Conservation (phyloP, 1,140 invertebrate species). For the Neodiprion fabricii region DNA sequence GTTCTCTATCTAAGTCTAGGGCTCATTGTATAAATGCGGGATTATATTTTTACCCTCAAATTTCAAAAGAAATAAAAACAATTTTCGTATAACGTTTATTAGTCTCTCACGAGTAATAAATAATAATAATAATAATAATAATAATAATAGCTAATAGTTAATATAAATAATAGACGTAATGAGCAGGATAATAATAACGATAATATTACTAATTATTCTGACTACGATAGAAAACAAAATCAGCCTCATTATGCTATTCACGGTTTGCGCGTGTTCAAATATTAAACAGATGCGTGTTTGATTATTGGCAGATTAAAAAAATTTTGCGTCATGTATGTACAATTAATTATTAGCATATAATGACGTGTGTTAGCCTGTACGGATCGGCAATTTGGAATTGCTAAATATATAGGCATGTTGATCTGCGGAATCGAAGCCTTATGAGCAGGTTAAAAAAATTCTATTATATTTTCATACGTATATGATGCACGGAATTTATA, state of each 20-base stretch:
- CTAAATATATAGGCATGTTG: too few relatives aligned
- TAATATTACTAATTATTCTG: neutral
- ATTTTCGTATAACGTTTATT: neutral
- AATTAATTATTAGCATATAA: too few relatives aligned
- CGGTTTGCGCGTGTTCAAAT: too few relatives aligned
- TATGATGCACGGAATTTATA: too few relatives aligned
- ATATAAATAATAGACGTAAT: neutral
- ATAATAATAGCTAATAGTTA: neutral
- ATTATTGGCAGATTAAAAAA: too few relatives aligned
- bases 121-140: neutral
- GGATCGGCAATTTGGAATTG: too few relatives aligned
- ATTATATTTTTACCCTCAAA: neutral
- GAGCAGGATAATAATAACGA: neutral
- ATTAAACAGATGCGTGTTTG: too few relatives aligned
- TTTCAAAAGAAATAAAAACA: neutral
- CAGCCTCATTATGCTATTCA: neutral
- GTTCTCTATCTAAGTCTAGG: neutral
- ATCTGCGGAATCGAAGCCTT: too few relatives aligned
- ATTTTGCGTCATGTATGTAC: too few relatives aligned
- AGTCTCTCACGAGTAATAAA: neutral
- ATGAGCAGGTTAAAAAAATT: too few relatives aligned
- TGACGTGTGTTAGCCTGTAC: too few relatives aligned
- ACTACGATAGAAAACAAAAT: neutral
- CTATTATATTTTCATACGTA: too few relatives aligned
- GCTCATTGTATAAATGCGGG: neutral